Evolutionary conservation across 35 echinoderm and acorn worm genomes (phyloP).

Genomic region (Apostichopus japonicus): DNA sequence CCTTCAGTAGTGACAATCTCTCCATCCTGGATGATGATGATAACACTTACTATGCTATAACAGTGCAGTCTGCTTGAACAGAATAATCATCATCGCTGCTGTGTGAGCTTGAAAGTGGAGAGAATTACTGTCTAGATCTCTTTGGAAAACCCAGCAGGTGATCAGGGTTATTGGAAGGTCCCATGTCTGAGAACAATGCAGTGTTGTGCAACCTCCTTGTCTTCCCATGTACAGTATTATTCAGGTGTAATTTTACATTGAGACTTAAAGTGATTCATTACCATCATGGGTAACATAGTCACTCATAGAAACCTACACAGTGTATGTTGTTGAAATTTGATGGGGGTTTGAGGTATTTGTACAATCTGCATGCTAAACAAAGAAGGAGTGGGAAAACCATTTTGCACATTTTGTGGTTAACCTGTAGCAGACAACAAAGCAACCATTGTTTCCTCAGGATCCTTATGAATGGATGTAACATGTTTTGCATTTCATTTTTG

Average conservation of each 20-base stretch:
- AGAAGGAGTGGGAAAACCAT: neutral
- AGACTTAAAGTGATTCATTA: constrained; percentile 14
- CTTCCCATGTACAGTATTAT: neutral
- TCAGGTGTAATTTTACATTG: constrained; percentile 43
- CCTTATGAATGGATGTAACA: neutral
- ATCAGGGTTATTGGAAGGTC: constrained; percentile 24
- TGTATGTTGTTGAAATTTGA: no score
- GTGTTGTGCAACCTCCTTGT: neutral
- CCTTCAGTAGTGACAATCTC: no score
- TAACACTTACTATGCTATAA: neutral
- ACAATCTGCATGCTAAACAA: neutral
- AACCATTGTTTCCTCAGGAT: constrained; percentile 34
- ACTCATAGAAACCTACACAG: neutral
- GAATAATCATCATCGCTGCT: no score
- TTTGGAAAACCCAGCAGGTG: constrained; percentile 8
- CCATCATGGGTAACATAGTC: neutral
- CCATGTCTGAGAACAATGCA: constrained; percentile 10
- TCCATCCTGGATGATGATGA: no score
- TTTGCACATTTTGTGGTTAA: constrained; percentile 33
- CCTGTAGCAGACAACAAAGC: neutral
- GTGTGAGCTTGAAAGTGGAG: neutral
- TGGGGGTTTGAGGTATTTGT: neutral
- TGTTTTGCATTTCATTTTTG: neutral
- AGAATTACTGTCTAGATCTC: neutral
- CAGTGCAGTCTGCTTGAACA: neutral